Conservation (phyloP, 2,888 invertebrate species). For the Lepetodrilus schrolli region DNA sequence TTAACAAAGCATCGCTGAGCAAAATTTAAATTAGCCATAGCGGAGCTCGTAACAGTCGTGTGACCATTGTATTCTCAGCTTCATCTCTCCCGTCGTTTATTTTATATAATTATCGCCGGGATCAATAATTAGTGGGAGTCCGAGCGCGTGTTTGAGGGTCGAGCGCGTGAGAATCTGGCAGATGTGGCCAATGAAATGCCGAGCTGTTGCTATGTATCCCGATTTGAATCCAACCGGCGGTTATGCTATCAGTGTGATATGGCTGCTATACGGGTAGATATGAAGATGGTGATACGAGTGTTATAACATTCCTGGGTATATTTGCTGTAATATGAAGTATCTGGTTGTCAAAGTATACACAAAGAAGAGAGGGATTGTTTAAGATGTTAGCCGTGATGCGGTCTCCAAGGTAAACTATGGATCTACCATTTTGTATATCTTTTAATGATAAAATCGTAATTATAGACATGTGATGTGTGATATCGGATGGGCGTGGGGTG, state of each 20-base stretch:
- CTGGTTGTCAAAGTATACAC: too few species aligned
- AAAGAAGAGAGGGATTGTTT: too few species aligned
- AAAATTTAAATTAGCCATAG: conserved; percentile 17
- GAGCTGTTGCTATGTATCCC: neutral
- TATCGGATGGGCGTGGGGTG: too few species aligned
- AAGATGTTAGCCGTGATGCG: conserved; percentile 9
- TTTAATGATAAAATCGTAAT: too few species aligned
- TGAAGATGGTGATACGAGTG: neutral
- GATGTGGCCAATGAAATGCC: conserved; percentile 14
- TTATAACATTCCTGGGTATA: too few species aligned
- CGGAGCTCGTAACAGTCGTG: conserved; percentile 4
- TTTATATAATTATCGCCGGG: conserved; percentile 15
- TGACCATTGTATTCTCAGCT: conserved; percentile 1
- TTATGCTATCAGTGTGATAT: conserved; percentile 5
- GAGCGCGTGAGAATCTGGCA: conserved; percentile 13
- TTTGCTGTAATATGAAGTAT: too few species aligned
- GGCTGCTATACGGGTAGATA: neutral
- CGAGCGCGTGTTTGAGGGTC: neutral
- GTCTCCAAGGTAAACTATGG: neutral
- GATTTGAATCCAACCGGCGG: conserved; percentile 21
- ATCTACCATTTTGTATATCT: neutral
- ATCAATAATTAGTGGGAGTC: conserved; percentile 15
- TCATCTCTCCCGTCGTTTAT: conserved; percentile 15
- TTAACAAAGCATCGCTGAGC: conserved; percentile 13
- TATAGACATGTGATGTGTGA: too few species aligned